Conservation (phyloP, 2,113 vertebrate species). For the Myanophis thanlyinensis region DNA sequence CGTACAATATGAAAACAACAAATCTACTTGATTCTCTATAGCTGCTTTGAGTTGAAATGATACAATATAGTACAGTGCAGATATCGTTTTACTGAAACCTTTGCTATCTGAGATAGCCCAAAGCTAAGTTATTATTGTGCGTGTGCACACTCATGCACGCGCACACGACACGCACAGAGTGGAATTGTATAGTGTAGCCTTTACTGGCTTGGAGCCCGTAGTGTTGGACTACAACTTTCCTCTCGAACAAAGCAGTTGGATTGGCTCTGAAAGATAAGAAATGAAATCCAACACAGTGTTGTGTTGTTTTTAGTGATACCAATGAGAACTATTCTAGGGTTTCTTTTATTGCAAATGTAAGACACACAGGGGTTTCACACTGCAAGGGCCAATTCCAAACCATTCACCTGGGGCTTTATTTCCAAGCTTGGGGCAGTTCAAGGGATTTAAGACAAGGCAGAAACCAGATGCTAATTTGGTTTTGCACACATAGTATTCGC, state of each 20-base stretch:
- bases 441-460: not conserved
- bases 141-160: rapidly evolving
- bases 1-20: not conserved
- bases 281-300: not conserved
- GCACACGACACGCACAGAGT: too few relatives aligned
- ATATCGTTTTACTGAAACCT: not conserved
- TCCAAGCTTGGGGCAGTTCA: not conserved
- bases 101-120: not conserved
- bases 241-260: not conserved
- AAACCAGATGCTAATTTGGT: not conserved
- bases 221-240: not conserved
- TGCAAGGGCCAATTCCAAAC: not conserved
- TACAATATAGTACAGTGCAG: not conserved
- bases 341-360: not conserved
- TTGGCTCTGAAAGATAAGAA: not conserved
- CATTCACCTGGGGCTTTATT: not conserved
- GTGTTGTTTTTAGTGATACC: not conserved
- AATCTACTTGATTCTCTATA: not conserved
- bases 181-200: not conserved
- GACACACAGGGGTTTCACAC: not conserved
- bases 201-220: not conserved
- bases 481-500: not conserved
- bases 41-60: not conserved
- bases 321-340: not conserved
- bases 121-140: not conserved